phyloP scores from a whole-genome alignment of 2,113 vertebrate species.

The Otus sunia region DNA sequence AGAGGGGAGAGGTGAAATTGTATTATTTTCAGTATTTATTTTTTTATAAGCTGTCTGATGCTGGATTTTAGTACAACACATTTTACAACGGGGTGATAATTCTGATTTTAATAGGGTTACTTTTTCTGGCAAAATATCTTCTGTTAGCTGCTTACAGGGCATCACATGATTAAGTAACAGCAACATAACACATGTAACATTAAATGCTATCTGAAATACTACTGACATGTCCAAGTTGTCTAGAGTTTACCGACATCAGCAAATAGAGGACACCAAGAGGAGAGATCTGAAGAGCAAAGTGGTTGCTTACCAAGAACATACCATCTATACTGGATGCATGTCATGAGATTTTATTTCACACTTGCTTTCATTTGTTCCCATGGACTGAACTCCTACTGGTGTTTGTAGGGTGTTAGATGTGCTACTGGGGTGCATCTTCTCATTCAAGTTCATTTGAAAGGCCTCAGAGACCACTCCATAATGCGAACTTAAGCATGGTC shows the following conservation, averaged over 20 bases:
- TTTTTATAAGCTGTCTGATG: neutral
- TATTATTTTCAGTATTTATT: neutral
- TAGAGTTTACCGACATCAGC: neutral
- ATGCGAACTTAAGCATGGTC: neutral
- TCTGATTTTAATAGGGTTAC: neutral
- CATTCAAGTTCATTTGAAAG: neutral
- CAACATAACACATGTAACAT: neutral
- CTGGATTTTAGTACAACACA: neutral
- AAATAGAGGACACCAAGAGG: neutral
- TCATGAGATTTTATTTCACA: neutral
- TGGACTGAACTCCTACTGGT: neutral
- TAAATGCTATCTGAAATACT: neutral
- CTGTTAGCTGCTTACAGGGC: neutral
- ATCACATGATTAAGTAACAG: neutral
- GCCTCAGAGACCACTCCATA: neutral
- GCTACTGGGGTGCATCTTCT: neutral
- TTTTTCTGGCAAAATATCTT: neutral
- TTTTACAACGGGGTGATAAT: neutral
- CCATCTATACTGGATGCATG: neutral
- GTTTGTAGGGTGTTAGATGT: neutral
- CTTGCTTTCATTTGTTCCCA: neutral
- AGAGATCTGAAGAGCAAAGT: neutral
- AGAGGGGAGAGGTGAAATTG: neutral
- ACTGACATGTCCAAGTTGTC: neutral
- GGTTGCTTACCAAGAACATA: rapidly evolving